Base-by-base conservation (phyloP, 2,888 invertebrate species). In the Amaurobius ferox region DNA sequence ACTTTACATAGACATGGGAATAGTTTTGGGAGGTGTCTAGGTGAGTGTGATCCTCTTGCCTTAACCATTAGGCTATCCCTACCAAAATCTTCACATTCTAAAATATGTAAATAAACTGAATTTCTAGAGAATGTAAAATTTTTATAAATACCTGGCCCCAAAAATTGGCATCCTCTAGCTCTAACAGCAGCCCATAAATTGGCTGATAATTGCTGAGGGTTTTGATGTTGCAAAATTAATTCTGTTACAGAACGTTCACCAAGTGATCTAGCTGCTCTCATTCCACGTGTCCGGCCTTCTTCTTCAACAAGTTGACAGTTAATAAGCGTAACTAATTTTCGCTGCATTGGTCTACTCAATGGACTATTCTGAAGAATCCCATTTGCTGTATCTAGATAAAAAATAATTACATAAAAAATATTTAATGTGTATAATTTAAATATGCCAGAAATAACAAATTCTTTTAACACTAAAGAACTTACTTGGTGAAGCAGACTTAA, bases 151-250 rank as follows among this genome's bases (percentile, higher is more conserved):
- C 66, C 66, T 89, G 98, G 98, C 7, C 99, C 99, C 35, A 99
- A 94, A 92, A 99, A 99, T 92, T 99, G 99, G 91, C 99, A 99
- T 71, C 99, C 99, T 79, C 98, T 94, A 0, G 97, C 96, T 66
- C 99, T 93, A 11, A 99, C 98, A 30, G 98, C 98, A 61, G 98
- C 97, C 99, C 99, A 99, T 62, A 99, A 92, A 92, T 98, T 97
- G 7, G 98, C 96, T 83, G 95, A 95, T 64, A 98, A 92, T 91
- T 98, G 98, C 91, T 98, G 97, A 0, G 97, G 97, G 92, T 98
- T 98, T 93, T 99, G 98, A 91, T 98, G 97, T 90, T 97, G 96
- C 64, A 98, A 92, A 90, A 98, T 96, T 32, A 99, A 93, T 91
- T 98, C 98, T 0, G 97, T 97, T 79, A 98, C 97, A 0, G 97